A percentile compares a stretch with the other conserved stretches of the same genome.
Conservation (phyloP, 2,797 vertebrate genomes). For the Pipistrellus pipistrellus region DNA sequence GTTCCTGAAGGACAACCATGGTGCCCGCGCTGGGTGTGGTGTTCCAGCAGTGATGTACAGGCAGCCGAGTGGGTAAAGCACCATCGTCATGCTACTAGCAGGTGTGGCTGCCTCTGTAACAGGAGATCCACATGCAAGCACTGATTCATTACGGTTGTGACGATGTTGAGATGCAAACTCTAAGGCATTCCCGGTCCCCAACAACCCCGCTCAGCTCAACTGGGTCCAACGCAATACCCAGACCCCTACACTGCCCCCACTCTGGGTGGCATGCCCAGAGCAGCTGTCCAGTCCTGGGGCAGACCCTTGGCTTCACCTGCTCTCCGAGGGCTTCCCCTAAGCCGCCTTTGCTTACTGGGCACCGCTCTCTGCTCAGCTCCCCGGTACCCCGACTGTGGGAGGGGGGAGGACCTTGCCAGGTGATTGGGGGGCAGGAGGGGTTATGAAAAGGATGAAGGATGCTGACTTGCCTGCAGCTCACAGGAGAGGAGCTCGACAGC, state of each 20-base stretch:
- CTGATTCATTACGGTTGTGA: rapidly evolving
- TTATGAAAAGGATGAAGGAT: too few species aligned
- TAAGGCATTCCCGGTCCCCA: rapidly evolving
- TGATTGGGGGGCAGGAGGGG: background rate
- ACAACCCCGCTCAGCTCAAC: background rate
- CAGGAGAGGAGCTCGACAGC: rapidly evolving
- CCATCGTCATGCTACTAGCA: rapidly evolving
- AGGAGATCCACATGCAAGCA: rapidly evolving
- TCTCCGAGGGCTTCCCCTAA: background rate
- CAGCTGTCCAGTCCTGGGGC: background rate
- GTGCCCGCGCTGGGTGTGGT: rapidly evolving
- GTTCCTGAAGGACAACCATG: background rate
- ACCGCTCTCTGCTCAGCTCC: background rate
- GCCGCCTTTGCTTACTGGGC: background rate
- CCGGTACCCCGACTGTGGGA: rapidly evolving
- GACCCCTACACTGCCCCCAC: background rate
- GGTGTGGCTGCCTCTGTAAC: rapidly evolving
- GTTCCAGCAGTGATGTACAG: rapidly evolving
- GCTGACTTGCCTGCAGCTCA: rapidly evolving
- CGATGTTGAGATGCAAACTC: rapidly evolving
- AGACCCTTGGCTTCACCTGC: background rate
- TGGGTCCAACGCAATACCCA: background rate
- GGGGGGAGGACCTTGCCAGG: background rate
- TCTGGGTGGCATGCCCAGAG: too few species aligned
- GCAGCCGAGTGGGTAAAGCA: rapidly evolving